Base-by-base conservation (phyloP, 2,888 invertebrate genomes). In the Agriopis leucophaearia region DNA sequence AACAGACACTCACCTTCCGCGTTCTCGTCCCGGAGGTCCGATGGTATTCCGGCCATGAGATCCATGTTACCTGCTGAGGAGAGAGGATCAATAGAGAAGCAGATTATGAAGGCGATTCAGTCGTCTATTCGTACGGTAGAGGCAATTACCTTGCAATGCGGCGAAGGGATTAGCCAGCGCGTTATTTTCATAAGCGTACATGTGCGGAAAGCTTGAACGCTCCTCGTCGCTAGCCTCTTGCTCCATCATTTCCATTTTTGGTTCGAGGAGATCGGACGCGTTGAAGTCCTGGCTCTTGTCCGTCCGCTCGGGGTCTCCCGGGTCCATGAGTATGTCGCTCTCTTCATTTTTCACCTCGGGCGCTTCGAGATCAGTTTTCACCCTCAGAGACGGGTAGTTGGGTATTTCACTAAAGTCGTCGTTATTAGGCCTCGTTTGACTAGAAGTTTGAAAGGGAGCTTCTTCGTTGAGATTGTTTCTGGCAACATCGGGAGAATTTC, bases 221-320 rank as follows among this genome's bases (percentile, higher is more conserved):
- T 96, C 96, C 77, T 96, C 96, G 82, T 96, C 96, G 83, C 96
- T 96, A 73, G 94, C 95, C 88, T 94, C 94, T 72, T 92, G 96
- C 87, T 96, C 96, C 83, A 96, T 96, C 77, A 96, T 94, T 93
- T 96, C 96, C 90, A 96, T 92, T 94, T 96, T 96, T 81, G 96
- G 96, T 94, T 96, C 94, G 74, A 94, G 83, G 77, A 94, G 88
- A 81, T 94, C 94, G 45, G 92, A 86, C 73, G 91, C 93, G 74
- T 86, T 91, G 76, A 92, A 91, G 64, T 93, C 94, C 78, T 90
- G 92, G 78, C 88, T 86, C 78, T 91, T 91, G 66, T 91, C 92
- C 15, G 58, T 18, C 74, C 83, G 86, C 63, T 92, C 92, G 58
- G 87, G 76, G 78, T 92, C 94, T 70, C 91, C 92, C 56, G 92